Evolutionary conservation across 2,113 vertebrate species (phyloP), one percentile per base, ranked within the genome.

Genomic region (Cryptoleucopteryx plumbea): DNA sequence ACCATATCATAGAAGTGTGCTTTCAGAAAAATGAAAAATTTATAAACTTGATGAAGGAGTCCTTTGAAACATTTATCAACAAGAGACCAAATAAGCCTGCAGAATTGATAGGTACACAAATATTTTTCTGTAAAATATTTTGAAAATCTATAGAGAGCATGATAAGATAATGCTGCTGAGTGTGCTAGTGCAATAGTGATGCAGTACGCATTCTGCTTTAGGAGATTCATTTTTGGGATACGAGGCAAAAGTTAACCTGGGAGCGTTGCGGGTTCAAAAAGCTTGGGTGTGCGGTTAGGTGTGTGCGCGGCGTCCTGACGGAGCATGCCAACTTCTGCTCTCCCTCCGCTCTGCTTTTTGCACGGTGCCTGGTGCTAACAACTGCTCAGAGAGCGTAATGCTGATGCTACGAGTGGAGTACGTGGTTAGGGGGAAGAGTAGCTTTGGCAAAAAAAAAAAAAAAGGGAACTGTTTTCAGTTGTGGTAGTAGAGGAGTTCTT

Each of bases 1-100:
- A 99, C 97, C 98, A 98, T 61, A 98, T 98, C 94, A 98, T 98
- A 65, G 98, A 98, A 92, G 98, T 98, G 53, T 98, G 98, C 97
- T 99, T 99, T 98, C 98, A 98, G 97, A 98, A 98, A 97, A 99
- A 98, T 67, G 98, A 99, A 92, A 98, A 98, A 88, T 98, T 98
- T 95, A 75, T 98, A 97, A 98, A 98, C 97, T 97, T 98, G 88
- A 98, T 98, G 98, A 99, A 99, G 94, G 98, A 99, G 86, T 98
- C 98, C 94, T 99, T 98, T 86, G 98, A 99, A 96, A 98, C 98
- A 14, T 98, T 98, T 97, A 98, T 99, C 97, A 99, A 99, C 98
- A 98, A 98, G 96, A 98, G 98, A 96, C 98, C 98, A 85, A 99
- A 99, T 97, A 99, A 98, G 93, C 98, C 98, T 36, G 98, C 98